These are phyloP conservation scores for Zosterops pallidus DNA, from an alignment of 2,113 vertebrate species.

Conservation along the genomic window DNA sequence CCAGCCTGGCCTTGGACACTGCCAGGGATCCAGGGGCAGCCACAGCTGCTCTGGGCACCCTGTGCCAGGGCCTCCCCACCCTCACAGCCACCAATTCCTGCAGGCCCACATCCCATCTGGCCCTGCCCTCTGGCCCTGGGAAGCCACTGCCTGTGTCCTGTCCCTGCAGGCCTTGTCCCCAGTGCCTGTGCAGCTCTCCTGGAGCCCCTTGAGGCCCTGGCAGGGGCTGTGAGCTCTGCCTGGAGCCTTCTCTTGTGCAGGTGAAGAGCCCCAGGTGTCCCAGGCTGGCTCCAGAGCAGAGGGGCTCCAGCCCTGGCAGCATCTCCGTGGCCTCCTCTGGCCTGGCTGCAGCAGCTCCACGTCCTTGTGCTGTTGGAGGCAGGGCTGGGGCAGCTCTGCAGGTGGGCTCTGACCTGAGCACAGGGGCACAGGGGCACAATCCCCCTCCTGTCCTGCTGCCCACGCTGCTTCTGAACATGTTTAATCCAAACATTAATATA, in stretches of 20 bases:
- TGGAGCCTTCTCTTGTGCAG: neutral
- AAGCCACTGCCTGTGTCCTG: no score
- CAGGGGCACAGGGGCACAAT: neutral
- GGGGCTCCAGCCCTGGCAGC: neutral
- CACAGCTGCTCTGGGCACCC: neutral
- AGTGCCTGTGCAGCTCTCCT: no score
- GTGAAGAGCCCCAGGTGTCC: neutral
- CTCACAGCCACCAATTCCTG: neutral
- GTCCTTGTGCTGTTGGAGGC: neutral
- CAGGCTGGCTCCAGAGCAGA: neutral
- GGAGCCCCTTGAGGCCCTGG: neutral
- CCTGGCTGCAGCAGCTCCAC: neutral
- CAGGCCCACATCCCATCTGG: no score
- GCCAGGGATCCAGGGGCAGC: neutral
- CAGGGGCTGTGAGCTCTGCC: neutral
- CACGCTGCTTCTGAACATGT: rapidly evolving
- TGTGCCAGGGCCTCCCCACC: neutral
- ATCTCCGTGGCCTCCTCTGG: neutral
- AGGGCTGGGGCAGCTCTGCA: neutral
- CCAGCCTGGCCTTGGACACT: neutral
- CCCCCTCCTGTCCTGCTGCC: neutral
- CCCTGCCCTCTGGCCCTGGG: no score
- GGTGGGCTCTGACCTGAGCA: neutral
- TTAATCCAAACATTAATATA: neutral
- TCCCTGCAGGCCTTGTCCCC: no score